Evolutionary conservation across 2,113 vertebrate species (phyloP).

Genomic region (Brachyhypopomus occidentalis): DNA sequence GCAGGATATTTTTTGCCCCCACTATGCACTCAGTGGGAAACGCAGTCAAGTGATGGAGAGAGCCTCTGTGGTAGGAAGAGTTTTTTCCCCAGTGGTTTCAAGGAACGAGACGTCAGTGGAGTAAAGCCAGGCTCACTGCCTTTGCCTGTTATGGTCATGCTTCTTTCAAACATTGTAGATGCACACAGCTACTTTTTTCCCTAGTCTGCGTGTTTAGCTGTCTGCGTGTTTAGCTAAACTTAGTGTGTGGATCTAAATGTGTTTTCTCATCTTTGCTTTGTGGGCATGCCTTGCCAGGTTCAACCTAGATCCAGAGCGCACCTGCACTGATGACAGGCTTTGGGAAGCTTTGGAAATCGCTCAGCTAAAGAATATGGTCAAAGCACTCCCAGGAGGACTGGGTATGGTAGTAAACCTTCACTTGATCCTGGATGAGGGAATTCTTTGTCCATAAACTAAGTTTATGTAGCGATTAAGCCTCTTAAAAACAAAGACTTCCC

Average conservation of each 20-base stretch:
- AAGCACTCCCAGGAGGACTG: slow-evolving; percentile 89
- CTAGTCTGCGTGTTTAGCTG: slow-evolving; percentile 1
- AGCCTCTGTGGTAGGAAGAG: slow-evolving; percentile 15
- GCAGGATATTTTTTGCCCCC: slow-evolving; percentile 8
- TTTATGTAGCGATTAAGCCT: neutral
- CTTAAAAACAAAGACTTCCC: too few relatives aligned
- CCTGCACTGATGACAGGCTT: slow-evolving; percentile 89
- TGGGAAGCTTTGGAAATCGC: slow-evolving; percentile 99
- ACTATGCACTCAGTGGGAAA: slow-evolving; percentile 43
- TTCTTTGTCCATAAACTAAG: neutral
- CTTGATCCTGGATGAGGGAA: neutral
- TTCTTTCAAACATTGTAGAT: slow-evolving; percentile 6
- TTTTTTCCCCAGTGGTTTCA: slow-evolving; percentile 31
- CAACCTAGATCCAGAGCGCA: slow-evolving; percentile 93
- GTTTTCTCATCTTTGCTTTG: neutral
- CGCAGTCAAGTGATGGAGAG: slow-evolving; percentile 6
- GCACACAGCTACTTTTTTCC: neutral
- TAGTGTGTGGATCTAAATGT: too few relatives aligned
- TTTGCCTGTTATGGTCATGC: slow-evolving; percentile 59
- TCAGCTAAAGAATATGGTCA: slow-evolving; percentile 98
- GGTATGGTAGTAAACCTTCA: slow-evolving; percentile 71
- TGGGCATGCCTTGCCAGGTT: slow-evolving; percentile 74
- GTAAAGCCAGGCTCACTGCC: slow-evolving; percentile 19
- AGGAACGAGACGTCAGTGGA: slow-evolving; percentile 24
- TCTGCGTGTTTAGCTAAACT: slow-evolving; percentile 4